These are phyloP conservation scores for Oscheius myriophilus DNA, from an alignment of 2,888 invertebrate genomes.

Conservation along the genomic window DNA sequence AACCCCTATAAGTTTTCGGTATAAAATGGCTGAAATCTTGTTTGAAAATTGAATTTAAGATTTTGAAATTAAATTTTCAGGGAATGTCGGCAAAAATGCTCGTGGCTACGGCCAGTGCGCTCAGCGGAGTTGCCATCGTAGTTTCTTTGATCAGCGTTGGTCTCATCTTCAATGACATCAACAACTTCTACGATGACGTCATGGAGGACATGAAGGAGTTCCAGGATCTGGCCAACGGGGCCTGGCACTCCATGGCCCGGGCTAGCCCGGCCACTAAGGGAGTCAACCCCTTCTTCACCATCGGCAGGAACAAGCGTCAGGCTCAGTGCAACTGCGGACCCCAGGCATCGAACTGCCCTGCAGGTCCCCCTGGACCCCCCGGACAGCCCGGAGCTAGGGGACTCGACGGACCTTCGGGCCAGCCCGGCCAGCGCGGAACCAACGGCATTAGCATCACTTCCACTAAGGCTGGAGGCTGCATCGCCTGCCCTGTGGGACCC, in stretches of 20 bases:
- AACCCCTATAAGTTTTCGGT: no score
- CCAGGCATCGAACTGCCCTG: constrained; percentile 46
- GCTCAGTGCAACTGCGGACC: constrained; percentile 52
- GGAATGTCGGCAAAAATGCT: constrained; percentile 43
- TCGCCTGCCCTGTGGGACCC: constrained; percentile 42
- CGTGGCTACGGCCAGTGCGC: constrained; percentile 40
- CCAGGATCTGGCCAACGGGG: constrained; percentile 32
- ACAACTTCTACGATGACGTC: constrained; percentile 47
- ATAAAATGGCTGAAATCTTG: no score
- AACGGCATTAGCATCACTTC: constrained; percentile 36
- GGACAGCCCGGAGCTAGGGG: constrained; percentile 47
- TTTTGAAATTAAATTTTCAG: no score
- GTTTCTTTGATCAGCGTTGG: constrained; percentile 42
- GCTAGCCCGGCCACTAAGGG: constrained; percentile 32
- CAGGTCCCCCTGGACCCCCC: constrained; percentile 53
- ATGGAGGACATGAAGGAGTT: constrained; percentile 48
- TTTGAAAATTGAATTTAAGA: no score
- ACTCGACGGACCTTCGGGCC: constrained; percentile 39
- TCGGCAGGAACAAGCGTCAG: constrained; percentile 47
- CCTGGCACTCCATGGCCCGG: constrained; percentile 46
- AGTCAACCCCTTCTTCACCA: constrained; percentile 34
- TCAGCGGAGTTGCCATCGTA: constrained; percentile 40
- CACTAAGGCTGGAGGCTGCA: constrained; percentile 37
- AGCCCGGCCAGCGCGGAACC: constrained; percentile 35
- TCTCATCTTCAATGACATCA: constrained; percentile 52